Conservation (phyloP, 2,113 vertebrate genomes). For the Ophthalmolycus amberensis region DNA sequence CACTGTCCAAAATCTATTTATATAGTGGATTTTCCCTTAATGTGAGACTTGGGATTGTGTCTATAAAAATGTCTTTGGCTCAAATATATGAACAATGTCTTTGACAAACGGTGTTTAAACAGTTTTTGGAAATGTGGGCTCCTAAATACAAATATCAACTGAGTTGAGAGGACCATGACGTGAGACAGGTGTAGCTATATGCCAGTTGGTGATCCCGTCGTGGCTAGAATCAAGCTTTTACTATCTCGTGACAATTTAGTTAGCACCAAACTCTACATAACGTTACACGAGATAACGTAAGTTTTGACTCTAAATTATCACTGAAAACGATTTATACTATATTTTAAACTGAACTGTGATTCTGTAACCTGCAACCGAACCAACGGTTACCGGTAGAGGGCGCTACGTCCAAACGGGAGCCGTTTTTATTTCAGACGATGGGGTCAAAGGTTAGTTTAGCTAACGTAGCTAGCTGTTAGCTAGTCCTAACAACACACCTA, state of each 20-base stretch:
- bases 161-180: background rate
- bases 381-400: slow-evolving; percentile 15
- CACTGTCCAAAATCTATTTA: background rate
- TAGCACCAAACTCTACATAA: background rate
- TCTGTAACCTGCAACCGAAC: background rate
- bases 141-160: background rate
- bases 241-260: background rate
- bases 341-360: background rate
- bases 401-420: slow-evolving; percentile 12
- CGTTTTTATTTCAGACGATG: slow-evolving; percentile 1
- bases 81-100: background rate
- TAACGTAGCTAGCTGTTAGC: background rate
- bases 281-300: background rate
- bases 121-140: background rate
- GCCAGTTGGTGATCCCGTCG: background rate
- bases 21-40: background rate
- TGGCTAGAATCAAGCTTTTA: background rate
- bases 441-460: slow-evolving; percentile 14
- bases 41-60: background rate
- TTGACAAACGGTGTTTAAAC: background rate
- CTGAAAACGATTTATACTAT: background rate
- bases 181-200: too few species aligned
- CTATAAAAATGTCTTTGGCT: background rate
- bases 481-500: background rate
- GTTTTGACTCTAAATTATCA: background rate